Evolutionary conservation across 2,888 invertebrate species (phyloP), one percentile per base, ranked within the genome.

Genomic region (Ectemnius continuus): DNA sequence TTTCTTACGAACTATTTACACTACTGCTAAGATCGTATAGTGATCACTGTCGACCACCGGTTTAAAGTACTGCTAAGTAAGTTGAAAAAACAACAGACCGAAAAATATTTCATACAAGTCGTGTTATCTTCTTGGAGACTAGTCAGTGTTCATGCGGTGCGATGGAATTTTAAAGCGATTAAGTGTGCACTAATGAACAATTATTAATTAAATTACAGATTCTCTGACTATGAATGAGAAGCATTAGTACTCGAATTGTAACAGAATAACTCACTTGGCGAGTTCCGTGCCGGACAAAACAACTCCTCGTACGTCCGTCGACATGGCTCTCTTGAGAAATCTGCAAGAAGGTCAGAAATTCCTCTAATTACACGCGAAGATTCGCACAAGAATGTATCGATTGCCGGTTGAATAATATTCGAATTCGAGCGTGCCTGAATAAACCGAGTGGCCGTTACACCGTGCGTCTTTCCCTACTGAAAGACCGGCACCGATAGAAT

Each of bases 251-350:
- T 36, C 36, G 36, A 36, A 36, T 36, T 36, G 57, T 23, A 3
- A 64, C 36, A 48, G n/a, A n/a, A 1, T 64, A 60, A 81, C 91
- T 93, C 93, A 96, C 96, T 93, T 93, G 74, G 96, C 94, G 73
- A 95, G 91, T 89, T 93, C 91, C 2, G 93, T 94, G 86, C 96
- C 96, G 63, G 95, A 95, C 82, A 96, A 83, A 60, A 90, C 83
- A 70, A 87, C 75, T 65, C 88, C 89, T 68, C 88, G 85, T n/a
- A 76, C 76, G 58, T 88, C 85, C 59, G 81, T 87, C 70, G 85
- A 83, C 89, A 90, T 90, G 81, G 79, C 67, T 81, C 84, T 85
- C 64, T 74, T 79, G 56, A 86, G 73, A 69, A 83, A 80, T 85
- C 88, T 88, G 72, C 52, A 74, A 75, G 28, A 36, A 63, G 56